Evolutionary conservation across 1,140 invertebrate species (phyloP).

Genomic region (Pachyrhynchus sulphureomaculatus): DNA sequence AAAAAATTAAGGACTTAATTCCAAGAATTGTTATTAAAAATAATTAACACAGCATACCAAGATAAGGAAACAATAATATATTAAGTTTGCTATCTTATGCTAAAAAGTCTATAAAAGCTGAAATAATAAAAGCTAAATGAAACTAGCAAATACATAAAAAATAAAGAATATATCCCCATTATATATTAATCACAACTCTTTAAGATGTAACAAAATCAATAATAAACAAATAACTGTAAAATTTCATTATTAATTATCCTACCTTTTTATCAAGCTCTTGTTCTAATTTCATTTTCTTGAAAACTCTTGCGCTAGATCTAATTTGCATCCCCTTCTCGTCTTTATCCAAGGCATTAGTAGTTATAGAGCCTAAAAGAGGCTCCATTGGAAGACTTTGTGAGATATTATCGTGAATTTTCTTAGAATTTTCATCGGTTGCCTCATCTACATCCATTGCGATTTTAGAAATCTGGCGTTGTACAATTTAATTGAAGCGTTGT

Average conservation of each 20-base stretch:
- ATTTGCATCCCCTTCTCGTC: constrained; percentile 56
- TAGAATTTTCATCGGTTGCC: constrained; percentile 15
- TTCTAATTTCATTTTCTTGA: constrained; percentile 63
- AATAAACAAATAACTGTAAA: background rate
- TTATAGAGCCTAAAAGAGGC: constrained; percentile 29
- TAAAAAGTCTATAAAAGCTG: too few species aligned
- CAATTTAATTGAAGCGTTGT: background rate
- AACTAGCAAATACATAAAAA: too few species aligned
- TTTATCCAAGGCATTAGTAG: constrained; percentile 22
- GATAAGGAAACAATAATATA: too few species aligned
- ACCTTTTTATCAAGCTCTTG: constrained; percentile 29
- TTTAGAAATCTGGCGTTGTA: constrained; percentile 4
- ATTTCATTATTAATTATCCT: background rate
- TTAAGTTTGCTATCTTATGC: too few species aligned
- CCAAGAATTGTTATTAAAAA: too few species aligned
- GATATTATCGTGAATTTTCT: background rate
- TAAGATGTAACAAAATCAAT: background rate
- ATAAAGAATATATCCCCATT: too few species aligned
- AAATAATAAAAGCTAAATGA: too few species aligned
- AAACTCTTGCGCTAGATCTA: constrained; percentile 65
- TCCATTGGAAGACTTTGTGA: background rate
- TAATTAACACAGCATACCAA: too few species aligned
- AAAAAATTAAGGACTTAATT: too few species aligned
- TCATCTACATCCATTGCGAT: constrained; percentile 30
- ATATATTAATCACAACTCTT: too few species aligned